phyloP scores from a whole-genome alignment of 2,888 invertebrate genomes.

The Dasysyrphus tricinctus region DNA sequence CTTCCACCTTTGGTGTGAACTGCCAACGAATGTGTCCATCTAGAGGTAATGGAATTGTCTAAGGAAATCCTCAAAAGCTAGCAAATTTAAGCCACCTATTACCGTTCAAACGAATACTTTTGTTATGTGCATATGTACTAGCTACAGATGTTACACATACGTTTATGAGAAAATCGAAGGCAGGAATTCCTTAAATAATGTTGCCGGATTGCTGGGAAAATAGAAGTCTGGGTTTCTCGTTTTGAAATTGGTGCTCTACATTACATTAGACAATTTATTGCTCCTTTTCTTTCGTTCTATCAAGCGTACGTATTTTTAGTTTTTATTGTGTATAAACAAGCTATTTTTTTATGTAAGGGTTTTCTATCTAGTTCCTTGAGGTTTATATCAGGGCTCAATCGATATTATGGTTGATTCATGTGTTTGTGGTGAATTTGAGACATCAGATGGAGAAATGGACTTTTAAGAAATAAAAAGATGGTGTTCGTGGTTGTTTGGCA shows the following conservation, averaged over 20 bases:
- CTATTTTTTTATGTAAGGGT: neutral
- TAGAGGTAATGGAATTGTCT: slow-evolving; percentile 1
- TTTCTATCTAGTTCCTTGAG: slow-evolving; percentile 11
- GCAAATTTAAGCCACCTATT: slow-evolving; percentile 7
- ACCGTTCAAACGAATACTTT: neutral
- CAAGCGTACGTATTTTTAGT: neutral
- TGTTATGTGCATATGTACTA: neutral
- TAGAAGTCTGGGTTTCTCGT: slow-evolving; percentile 8
- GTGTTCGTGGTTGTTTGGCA: neutral
- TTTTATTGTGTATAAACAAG: neutral
- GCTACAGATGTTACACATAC: neutral
- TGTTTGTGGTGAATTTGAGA: slow-evolving; percentile 11
- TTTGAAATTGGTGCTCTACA: neutral
- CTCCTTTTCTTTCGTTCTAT: neutral
- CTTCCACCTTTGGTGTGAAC: slow-evolving; percentile 11
- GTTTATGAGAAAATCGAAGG: neutral
- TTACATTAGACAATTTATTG: slow-evolving; percentile 16
- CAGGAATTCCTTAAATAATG: slow-evolving; percentile 14
- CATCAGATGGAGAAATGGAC: slow-evolving; percentile 9
- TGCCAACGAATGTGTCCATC: slow-evolving; percentile 4
- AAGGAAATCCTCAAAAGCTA: neutral
- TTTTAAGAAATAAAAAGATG: neutral
- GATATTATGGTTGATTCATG: slow-evolving; percentile 6
- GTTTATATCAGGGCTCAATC: neutral
- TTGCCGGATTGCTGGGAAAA: slow-evolving; percentile 1